These are phyloP conservation scores for Nemapogon koenigi DNA, from an alignment of 2,888 invertebrate species.

Conservation along the genomic window DNA sequence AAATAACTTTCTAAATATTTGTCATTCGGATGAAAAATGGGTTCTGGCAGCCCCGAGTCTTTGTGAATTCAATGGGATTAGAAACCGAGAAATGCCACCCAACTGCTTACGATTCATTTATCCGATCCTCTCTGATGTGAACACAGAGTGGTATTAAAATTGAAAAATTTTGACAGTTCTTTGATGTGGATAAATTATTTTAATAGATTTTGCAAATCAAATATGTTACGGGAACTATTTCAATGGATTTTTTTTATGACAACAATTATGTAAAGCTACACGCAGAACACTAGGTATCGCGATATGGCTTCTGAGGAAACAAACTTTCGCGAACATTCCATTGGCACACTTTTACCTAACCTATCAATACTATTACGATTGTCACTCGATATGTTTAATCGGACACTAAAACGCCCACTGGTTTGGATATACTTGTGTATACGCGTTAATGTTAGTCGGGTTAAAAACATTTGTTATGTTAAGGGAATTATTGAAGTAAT, in stretches of 20 bases:
- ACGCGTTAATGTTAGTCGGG: slow-evolving; percentile 19
- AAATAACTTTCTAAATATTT: slow-evolving; percentile 64
- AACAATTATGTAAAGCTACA: neutral
- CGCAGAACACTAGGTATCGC: no score
- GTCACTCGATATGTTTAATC: slow-evolving; percentile 2
- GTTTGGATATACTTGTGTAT: no score
- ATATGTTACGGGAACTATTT: no score
- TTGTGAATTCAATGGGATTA: slow-evolving; percentile 56
- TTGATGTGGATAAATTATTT: neutral
- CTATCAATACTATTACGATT: no score
- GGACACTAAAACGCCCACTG: slow-evolving; percentile 3
- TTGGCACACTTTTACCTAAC: no score
- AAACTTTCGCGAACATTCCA: no score
- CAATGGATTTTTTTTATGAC: neutral
- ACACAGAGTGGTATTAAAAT: slow-evolving; percentile 1
- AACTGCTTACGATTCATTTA: slow-evolving; percentile 33
- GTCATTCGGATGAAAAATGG: slow-evolving; percentile 60
- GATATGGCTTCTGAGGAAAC: no score
- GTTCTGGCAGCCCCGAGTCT: slow-evolving; percentile 35
- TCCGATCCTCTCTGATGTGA: neutral
- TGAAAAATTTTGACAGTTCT: neutral
- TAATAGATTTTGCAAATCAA: neutral
- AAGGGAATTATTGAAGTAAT: slow-evolving; percentile 56
- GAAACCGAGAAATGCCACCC: slow-evolving; percentile 52
- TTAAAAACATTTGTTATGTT: slow-evolving; percentile 59